Evolutionary conservation across 2,888 invertebrate species (phyloP).

Genomic region (Linnaemya tessellans): DNA sequence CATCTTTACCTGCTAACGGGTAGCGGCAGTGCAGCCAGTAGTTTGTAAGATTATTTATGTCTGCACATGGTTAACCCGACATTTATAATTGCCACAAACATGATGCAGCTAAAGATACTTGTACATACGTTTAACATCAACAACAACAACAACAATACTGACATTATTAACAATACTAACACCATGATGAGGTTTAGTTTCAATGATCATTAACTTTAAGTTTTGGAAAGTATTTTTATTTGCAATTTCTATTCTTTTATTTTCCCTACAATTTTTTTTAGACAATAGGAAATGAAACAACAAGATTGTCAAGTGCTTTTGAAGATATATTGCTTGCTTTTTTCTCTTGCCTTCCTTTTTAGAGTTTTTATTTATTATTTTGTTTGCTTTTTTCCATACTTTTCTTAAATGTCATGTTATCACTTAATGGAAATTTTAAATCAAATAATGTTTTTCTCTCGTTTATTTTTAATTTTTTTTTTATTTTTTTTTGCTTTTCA

Average conservation of each 20-base stretch:
- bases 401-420: conserved; percentile 59
- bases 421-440: conserved; percentile 71
- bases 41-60: conserved; percentile 71
- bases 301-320: conserved; percentile 58
- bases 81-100: conserved; percentile 72
- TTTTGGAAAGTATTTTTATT: conserved; percentile 18
- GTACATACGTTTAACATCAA: conserved; percentile 1
- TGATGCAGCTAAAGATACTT: conserved; percentile 60
- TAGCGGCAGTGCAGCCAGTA: conserved; percentile 13
- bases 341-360: conserved; percentile 20
- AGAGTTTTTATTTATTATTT: conserved; percentile 61
- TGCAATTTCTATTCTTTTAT: conserved; percentile 5
- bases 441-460: conserved; percentile 54
- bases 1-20: conserved; percentile 17
- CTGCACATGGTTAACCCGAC: conserved; percentile 73
- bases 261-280: conserved; percentile 23
- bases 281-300: conserved; percentile 70
- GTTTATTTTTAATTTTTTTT: no score
- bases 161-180: conserved; percentile 47
- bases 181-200: conserved; percentile 11
- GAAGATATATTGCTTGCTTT: conserved; percentile 61
- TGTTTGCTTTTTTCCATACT: conserved; percentile 25
- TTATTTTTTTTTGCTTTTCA: conserved; percentile 5
- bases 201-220: conserved; percentile 43
- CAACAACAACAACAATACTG: conserved; percentile 24